Evolutionary conservation across 2,888 invertebrate species (phyloP), one percentile per base, ranked within the genome.

Genomic region (Fissipunctia ypsillon): DNA sequence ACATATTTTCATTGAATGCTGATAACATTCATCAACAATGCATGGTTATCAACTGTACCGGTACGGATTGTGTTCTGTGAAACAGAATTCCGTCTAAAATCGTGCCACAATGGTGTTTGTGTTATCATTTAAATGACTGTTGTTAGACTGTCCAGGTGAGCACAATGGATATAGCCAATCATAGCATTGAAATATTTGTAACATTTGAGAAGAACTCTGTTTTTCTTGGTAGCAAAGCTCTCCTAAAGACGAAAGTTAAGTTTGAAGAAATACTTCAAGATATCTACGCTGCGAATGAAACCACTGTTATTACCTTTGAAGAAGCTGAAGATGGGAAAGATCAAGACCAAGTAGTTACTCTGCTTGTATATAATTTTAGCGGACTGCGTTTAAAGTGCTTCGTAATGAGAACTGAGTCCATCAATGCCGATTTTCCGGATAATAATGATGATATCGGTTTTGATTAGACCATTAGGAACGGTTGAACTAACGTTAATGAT

Each of bases 11-110:
- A 83, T 73, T 83, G 50, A 69, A 80, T 56, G 52, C 61, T 60
- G 84, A 80, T 83, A 82, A 76, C 60, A 70, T 83, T 73, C 60
- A 80, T 66, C 71, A 76, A 82, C 74, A 74, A 69, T 50, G 56
- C 69, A 50, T 70, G 43, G 60, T 69, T 77, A 83, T 80, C 77
- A 77, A 79, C 64, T 35, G 56, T 68, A 48, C 68, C 35, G 54
- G 52, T 31, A 38, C 35, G 73, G 63, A 69, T 67, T 72, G 69
- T 67, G 38, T 75, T 76, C 68, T 54, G 70, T 16, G 52, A 69
- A 79, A 66, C 83, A 31, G 31, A 75, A 75, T 83, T 61, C 68
- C 25, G n/a, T 75, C 63, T 73, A 76, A 76, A 76, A 57, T 59
- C 57, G 68, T 69, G 70, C 66, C 61, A 76, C 68, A 81, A 67